A percentile compares a stretch with the other conserved stretches of the same genome.
Conservation (phyloP, 2,888 invertebrate species). For the Aphodius sticticus region DNA sequence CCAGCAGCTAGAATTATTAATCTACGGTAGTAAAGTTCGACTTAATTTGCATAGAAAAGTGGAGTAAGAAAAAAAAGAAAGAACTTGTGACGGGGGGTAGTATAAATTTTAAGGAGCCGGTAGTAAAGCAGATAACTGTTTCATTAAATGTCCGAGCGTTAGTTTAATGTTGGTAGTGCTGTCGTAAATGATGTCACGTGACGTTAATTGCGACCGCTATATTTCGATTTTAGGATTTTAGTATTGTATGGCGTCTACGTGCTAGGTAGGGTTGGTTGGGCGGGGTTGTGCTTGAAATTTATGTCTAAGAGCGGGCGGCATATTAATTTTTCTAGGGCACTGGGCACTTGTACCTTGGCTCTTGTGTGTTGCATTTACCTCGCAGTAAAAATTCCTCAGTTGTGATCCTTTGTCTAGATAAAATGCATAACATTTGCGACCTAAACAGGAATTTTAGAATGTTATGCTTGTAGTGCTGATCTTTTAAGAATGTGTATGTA, state of each 20-base stretch:
- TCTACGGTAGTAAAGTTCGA: not conserved
- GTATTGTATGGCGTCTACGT: conserved; percentile 14
- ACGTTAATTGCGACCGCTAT: conserved; percentile 28
- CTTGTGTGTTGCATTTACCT: conserved; percentile 15
- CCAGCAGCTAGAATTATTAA: conserved; percentile 4
- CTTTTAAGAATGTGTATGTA: too few relatives aligned
- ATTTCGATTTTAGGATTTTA: conserved; percentile 20
- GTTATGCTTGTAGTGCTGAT: too few relatives aligned
- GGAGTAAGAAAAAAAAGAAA: not conserved
- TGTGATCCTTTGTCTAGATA: not conserved
- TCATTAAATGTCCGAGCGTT: not conserved
- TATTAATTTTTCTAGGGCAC: conserved; percentile 22
- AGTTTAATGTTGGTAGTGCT: not conserved
- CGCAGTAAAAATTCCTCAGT: not conserved
- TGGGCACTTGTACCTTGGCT: conserved; percentile 8
- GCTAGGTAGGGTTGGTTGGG: not conserved
- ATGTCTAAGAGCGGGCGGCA: conserved; percentile 19
- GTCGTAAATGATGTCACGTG: conserved; percentile 27
- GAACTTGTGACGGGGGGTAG: not conserved
- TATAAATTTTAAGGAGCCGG: not conserved
- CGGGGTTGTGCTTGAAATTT: conserved; percentile 17
- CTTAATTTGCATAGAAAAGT: not conserved
- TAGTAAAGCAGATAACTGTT: not conserved
- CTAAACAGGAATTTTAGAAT: not conserved
- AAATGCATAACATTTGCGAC: not conserved